Evolutionary conservation across 2,113 vertebrate species (phyloP), one percentile per base, ranked within the genome.

Genomic region (Takifugu flavidus): DNA sequence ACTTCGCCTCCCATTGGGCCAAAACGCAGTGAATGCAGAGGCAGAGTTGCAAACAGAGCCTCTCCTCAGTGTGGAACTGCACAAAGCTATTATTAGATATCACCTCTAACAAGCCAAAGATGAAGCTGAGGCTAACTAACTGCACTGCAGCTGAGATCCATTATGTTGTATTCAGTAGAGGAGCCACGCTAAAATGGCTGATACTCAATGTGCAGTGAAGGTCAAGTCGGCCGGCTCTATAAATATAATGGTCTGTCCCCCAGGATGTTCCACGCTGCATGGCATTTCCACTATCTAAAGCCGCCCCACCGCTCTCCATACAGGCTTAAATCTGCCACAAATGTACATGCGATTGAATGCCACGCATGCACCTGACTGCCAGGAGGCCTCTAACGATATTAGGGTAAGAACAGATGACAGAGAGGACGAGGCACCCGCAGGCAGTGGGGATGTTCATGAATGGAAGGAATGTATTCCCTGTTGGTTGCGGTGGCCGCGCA

Each of bases 181-280:
- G 62, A 82, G 85, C 63, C 28, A 70, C 74, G 52, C 81, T 86
- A 86, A 89, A 85, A 89, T 86, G 86, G 83, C 86, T 87, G 80
- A 87, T 84, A 82, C 63, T 85, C 79, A 62, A 67, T 70, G 83
- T 84, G 84, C 81, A 75, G 82, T 86, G 82, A 89, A 89, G 88
- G 88, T 88, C 88, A 87, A 87, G 82, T 82, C 69, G 28, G 58
- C 72, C 53, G 66, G 75, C 73, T 82, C 86, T 88, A 87, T 83
- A 84, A 88, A 89, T 88, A 88, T 83, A 79, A 78, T 75, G 79
- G 84, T 84, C 84, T 80, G 74, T 80, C 84, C 79, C 86, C 68
- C 79, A 71, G 80, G 86, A 84, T 72, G 84, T 73, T 83, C 80
- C 82, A 75, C 80, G 50, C 72, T 58, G 82, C 76, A 59, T 63